phyloP scores from a whole-genome alignment of 2,797 vertebrate genomes.

The Helarctos malayanus region DNA sequence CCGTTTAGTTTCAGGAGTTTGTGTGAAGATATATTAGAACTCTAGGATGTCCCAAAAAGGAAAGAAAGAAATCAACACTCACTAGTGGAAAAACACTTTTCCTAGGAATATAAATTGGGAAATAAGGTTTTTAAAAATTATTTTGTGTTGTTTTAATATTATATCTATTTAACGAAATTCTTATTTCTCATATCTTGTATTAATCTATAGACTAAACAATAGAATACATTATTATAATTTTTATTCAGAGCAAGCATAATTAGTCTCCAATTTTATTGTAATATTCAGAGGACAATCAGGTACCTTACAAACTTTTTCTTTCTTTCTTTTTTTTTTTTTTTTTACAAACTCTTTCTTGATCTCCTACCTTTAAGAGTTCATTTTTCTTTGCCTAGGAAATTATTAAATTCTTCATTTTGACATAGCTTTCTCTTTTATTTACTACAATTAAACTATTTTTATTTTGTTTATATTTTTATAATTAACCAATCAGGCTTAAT shows the following conservation, averaged over 20 bases:
- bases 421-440: neutral
- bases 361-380: neutral
- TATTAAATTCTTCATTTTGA: slow-evolving; percentile 12
- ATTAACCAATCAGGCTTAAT: slow-evolving; percentile 35
- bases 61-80: slow-evolving; percentile 8
- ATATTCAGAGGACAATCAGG: neutral
- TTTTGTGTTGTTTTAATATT: neutral
- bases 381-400: slow-evolving; percentile 13
- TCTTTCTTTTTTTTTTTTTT: neutral
- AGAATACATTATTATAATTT: neutral
- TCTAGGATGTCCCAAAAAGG: neutral
- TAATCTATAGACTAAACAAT: neutral
- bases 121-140: neutral
- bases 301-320: neutral
- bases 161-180: slow-evolving; percentile 33
- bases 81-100: slow-evolving; percentile 1
- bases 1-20: neutral
- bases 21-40: neutral
- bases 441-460: neutral
- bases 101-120: neutral
- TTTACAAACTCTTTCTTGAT: slow-evolving; percentile 4
- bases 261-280: slow-evolving; percentile 24
- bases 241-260: neutral
- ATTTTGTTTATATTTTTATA: slow-evolving; percentile 25
- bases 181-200: neutral